These are phyloP conservation scores for Ondatra zibethicus DNA, from an alignment of 2,113 vertebrate genomes.

Conservation along the genomic window DNA sequence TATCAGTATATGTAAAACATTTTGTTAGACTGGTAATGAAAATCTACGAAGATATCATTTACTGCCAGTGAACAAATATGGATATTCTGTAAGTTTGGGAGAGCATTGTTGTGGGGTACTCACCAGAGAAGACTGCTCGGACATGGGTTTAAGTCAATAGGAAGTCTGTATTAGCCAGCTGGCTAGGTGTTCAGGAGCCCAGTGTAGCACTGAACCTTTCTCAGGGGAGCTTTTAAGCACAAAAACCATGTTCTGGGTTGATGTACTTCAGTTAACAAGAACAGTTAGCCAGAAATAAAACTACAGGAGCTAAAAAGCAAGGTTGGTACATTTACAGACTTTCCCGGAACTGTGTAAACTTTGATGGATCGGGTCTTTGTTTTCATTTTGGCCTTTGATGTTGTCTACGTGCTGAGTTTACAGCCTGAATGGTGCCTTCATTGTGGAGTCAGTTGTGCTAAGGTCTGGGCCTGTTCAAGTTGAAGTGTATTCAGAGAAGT, in stretches of 20 bases:
- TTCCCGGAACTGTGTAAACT: not conserved
- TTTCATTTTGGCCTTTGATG: not conserved
- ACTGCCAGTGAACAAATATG: not conserved
- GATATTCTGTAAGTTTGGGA: not conserved
- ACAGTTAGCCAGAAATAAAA: not conserved
- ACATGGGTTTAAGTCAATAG: not conserved
- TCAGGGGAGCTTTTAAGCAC: not conserved
- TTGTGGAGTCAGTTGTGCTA: not conserved
- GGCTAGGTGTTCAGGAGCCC: not conserved
- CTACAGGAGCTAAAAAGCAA: not conserved
- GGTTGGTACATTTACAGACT: not conserved
- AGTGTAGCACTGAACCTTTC: not conserved
- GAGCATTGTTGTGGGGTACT: not conserved
- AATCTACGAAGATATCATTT: not conserved
- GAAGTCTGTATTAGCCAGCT: not conserved
- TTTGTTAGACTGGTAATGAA: constrained; percentile 23
- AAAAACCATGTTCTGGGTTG: not conserved
- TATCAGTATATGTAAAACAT: not conserved
- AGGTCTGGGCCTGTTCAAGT: not conserved
- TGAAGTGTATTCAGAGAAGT: not conserved
- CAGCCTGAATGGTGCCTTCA: not conserved
- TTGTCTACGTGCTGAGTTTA: not conserved
- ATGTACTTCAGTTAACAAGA: not conserved
- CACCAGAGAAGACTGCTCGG: not conserved
- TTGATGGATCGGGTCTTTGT: not conserved